A percentile compares a stretch with the other conserved stretches of the same genome.
phyloP scores from a whole-genome alignment of 2,113 vertebrate genomes.

The Psilopsiagon aymara region DNA sequence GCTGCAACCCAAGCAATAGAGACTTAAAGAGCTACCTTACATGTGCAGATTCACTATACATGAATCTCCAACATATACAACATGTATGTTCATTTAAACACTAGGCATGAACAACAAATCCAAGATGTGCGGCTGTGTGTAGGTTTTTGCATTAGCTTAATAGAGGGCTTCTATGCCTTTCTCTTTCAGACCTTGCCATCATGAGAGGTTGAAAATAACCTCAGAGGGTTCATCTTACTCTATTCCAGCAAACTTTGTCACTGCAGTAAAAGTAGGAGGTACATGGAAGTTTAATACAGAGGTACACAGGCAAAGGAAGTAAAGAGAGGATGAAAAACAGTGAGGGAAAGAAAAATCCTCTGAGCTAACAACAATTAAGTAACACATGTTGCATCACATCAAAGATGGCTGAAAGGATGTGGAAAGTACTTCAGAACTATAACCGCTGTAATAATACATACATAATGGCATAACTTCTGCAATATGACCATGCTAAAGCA shows the following conservation, averaged over 20 bases:
- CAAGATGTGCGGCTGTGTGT: rapidly evolving
- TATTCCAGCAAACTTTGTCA: neutral
- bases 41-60: neutral
- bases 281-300: neutral
- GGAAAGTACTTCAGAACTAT: neutral
- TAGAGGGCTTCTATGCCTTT: rapidly evolving
- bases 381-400: neutral
- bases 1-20: neutral
- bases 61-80: neutral
- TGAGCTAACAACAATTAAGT: neutral
- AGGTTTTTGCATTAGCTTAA: neutral
- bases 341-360: neutral
- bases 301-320: rapidly evolving
- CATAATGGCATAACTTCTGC: neutral
- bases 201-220: neutral
- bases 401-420: neutral
- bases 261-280: neutral
- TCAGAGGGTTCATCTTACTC: neutral
- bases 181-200: rapidly evolving
- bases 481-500: neutral
- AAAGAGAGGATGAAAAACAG: neutral
- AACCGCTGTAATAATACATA: neutral
- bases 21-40: neutral
- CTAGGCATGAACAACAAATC: neutral
- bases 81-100: neutral